phyloP scores from a whole-genome alignment of 2,888 invertebrate species.

The Drosophila prolongata region DNA sequence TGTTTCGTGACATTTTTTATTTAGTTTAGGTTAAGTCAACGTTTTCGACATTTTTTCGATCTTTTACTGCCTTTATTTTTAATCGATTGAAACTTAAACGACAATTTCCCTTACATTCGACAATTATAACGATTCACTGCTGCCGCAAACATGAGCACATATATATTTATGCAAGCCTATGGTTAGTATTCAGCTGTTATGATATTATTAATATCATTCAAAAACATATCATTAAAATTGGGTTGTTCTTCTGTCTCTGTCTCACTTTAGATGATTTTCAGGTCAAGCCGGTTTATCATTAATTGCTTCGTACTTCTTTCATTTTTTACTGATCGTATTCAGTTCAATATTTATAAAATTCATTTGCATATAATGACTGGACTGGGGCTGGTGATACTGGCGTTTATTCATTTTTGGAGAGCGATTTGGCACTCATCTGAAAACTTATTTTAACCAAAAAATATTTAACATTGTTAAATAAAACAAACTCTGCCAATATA shows the following conservation, averaged over 20 bases:
- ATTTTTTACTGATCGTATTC: constrained; percentile 41
- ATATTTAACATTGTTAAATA: too few relatives aligned
- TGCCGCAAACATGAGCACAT: constrained; percentile 84
- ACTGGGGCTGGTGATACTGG: background rate
- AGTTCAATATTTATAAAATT: constrained; percentile 53
- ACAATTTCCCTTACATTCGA: constrained; percentile 6
- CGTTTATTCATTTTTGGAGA: background rate
- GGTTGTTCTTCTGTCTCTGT: constrained; percentile 8
- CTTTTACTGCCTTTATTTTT: constrained; percentile 32
- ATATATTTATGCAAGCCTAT: constrained; percentile 82
- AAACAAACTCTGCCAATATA: too few relatives aligned
- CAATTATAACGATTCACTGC: constrained; percentile 65
- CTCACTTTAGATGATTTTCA: constrained; percentile 53
- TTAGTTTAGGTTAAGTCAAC: constrained; percentile 16
- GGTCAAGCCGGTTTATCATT: constrained; percentile 60
- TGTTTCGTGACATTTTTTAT: constrained; percentile 8
- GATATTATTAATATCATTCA: background rate
- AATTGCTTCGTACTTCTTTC: constrained; percentile 18
- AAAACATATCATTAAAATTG: background rate
- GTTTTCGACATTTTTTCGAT: constrained; percentile 20
- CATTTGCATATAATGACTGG: constrained; percentile 50
- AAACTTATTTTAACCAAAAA: background rate
- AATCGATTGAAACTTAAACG: constrained; percentile 16
- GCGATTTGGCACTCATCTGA: background rate
- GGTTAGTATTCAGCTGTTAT: constrained; percentile 78